A percentile compares a stretch with the other conserved stretches of the same genome.
Conservation (phyloP, 2,888 invertebrate species). For the Ischnus inquisitorius region DNA sequence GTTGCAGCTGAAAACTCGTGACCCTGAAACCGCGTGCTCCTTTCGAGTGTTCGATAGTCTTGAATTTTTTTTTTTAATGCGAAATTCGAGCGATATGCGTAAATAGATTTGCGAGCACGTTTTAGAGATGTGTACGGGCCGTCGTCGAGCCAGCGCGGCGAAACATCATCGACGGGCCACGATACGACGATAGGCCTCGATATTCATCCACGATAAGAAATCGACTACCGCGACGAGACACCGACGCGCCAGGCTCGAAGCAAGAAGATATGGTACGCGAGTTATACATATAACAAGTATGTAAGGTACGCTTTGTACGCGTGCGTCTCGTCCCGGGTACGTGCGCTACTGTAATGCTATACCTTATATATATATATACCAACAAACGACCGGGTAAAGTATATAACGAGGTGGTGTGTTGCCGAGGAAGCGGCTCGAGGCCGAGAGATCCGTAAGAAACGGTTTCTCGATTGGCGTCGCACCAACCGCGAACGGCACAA, state of each 20-base stretch:
- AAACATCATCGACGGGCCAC: not conserved
- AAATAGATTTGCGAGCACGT: not conserved
- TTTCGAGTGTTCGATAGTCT: not conserved
- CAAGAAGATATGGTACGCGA: slow-evolving; percentile 21
- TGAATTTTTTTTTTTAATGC: too few species aligned
- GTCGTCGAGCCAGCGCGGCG: not conserved
- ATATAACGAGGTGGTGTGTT: slow-evolving; percentile 12
- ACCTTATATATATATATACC: not conserved
- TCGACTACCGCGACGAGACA: slow-evolving; percentile 21
- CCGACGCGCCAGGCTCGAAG: not conserved
- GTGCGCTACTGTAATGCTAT: not conserved
- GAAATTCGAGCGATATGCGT: not conserved
- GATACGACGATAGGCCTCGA: slow-evolving; percentile 47
- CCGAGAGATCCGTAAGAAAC: slow-evolving; percentile 30
- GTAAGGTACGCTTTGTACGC: slow-evolving; percentile 6
- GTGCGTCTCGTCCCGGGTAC: slow-evolving; percentile 2
- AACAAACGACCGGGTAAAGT: not conserved
- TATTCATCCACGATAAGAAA: slow-evolving; percentile 46
- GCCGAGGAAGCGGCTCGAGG: slow-evolving; percentile 28
- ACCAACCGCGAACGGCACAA: slow-evolving; percentile 10
- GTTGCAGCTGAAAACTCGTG: too few species aligned
- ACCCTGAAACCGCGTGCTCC: too few species aligned
- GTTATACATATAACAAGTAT: slow-evolving; percentile 12
- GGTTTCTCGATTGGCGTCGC: slow-evolving; percentile 18
- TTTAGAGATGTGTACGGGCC: not conserved